Percentiles rank a stretch among this genome's conserved stretches.
Conservation (phyloP, 2,888 invertebrate species). For the Pollenia labialis region DNA sequence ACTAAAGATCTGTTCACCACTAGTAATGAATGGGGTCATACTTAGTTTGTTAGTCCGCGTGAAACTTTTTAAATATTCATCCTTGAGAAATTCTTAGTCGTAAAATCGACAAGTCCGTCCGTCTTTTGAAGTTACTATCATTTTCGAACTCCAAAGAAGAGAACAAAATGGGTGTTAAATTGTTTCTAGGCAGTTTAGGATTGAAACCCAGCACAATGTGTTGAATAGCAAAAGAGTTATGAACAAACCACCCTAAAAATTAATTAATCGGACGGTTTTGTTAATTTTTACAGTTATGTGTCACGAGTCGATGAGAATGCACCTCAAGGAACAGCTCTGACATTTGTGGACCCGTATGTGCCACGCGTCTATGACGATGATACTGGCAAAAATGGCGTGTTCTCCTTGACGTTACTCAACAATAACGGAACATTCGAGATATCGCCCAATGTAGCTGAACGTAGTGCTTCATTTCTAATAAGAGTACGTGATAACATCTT, state of each 20-base stretch:
- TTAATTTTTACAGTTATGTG: slow-evolving; percentile 86
- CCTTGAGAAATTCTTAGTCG: too few species aligned
- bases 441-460: slow-evolving; percentile 91
- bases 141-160: too few species aligned
- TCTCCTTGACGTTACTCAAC: slow-evolving; percentile 90
- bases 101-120: too few species aligned
- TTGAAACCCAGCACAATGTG: too few species aligned
- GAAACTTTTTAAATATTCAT: too few species aligned
- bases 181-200: too few species aligned
- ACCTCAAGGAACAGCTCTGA: slow-evolving; percentile 90
- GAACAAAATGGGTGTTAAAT: too few species aligned
- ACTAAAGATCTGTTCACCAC: too few species aligned
- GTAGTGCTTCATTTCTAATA: slow-evolving; percentile 91
- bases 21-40: too few species aligned
- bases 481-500: slow-evolving; percentile 92
- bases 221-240: too few species aligned
- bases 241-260: background rate
- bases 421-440: slow-evolving; percentile 96
- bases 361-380: slow-evolving; percentile 91
- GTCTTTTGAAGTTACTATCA: too few species aligned
- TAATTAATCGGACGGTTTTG: background rate
- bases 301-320: slow-evolving; percentile 92
- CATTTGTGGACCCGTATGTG: slow-evolving; percentile 89
- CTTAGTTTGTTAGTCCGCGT: too few species aligned
- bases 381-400: slow-evolving; percentile 92